Base-by-base conservation (phyloP, 2,113 vertebrate genomes). In the Poeciliopsis occidentalis region DNA sequence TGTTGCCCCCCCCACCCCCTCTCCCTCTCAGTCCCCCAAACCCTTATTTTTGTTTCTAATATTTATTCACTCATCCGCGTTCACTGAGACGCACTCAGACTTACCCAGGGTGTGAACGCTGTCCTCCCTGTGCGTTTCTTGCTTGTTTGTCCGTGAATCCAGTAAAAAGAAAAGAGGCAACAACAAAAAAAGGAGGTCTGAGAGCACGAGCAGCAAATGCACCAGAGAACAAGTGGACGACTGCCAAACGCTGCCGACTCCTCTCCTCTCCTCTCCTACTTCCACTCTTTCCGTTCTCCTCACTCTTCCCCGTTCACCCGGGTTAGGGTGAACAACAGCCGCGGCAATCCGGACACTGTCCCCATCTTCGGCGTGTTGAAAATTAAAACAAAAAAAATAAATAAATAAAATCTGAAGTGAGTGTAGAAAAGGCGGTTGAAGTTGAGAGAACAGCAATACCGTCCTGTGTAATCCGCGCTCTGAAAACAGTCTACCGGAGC, bases 341-440 rank as follows among this genome's bases (percentile, higher is more conserved):
- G 80, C 75, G 83, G 88, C 93, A 94, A 93, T 95, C 94, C 94
- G 84, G 85, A 24, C 92, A 92, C 92, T 88, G 88, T 90, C 83
- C 64, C 79, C 60, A 60, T 85, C 83, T 70, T 82, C 51, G 47
- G 47, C 60, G 29, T 67, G 10, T 37, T 37, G 34, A 37, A 37
- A 37, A 37, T 37, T 32, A 32, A 32, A 32, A 32, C 6, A 34
- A 34, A 8, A 34, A 47, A 70, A 75, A 51, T 22, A 4, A 72
- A 12, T 39, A 8, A 12, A 44, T 34, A 34, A 19, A 47, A 51
- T 17, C 19, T 29, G 31, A 13, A 68, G 13, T 34, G 30, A n/a
- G 63, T 57, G 17, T 32, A 63, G 17, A 26, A 5, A 60, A 71
- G n/a, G n/a, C 27, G 10, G 51, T 64, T 30, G 78, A 85, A 69